Evolutionary conservation across 2,113 vertebrate species (phyloP).

Genomic region (Dipodomys stephensi): DNA sequence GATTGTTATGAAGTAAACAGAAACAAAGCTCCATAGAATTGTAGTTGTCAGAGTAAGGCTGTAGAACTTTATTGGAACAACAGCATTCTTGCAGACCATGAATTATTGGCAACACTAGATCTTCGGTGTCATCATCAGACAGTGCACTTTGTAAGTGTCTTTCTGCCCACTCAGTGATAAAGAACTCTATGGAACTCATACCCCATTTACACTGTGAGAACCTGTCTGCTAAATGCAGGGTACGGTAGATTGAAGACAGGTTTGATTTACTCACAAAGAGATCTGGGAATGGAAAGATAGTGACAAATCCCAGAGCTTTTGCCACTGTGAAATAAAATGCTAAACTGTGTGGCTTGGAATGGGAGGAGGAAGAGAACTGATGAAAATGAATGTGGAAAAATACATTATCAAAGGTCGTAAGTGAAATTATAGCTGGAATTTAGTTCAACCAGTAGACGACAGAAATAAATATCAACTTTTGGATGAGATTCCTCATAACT

Average conservation of each 20-base stretch:
- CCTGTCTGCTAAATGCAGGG: constrained; percentile 18
- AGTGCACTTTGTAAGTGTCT: background rate
- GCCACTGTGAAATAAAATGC: constrained; percentile 69
- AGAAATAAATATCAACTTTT: background rate
- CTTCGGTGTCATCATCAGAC: constrained; percentile 18
- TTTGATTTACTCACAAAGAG: constrained; percentile 65
- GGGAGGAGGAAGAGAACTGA: background rate
- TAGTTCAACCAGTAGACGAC: constrained; percentile 11
- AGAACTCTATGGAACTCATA: constrained; percentile 3
- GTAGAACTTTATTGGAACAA: background rate
- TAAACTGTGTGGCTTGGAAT: constrained; percentile 60
- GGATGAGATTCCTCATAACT: background rate
- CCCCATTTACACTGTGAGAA: background rate
- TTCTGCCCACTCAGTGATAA: background rate
- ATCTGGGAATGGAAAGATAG: constrained; percentile 53
- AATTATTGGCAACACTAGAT: background rate
- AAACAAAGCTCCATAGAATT: background rate
- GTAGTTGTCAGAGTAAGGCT: background rate
- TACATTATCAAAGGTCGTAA: constrained; percentile 25
- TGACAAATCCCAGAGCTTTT: constrained; percentile 52
- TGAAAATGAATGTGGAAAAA: constrained; percentile 41
- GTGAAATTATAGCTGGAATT: constrained; percentile 33
- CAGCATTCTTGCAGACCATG: background rate
- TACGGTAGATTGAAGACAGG: background rate
- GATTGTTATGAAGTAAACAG: constrained; percentile 36